Base-by-base conservation (phyloP, 2,888 invertebrate genomes). In the Galeruca laticollis region DNA sequence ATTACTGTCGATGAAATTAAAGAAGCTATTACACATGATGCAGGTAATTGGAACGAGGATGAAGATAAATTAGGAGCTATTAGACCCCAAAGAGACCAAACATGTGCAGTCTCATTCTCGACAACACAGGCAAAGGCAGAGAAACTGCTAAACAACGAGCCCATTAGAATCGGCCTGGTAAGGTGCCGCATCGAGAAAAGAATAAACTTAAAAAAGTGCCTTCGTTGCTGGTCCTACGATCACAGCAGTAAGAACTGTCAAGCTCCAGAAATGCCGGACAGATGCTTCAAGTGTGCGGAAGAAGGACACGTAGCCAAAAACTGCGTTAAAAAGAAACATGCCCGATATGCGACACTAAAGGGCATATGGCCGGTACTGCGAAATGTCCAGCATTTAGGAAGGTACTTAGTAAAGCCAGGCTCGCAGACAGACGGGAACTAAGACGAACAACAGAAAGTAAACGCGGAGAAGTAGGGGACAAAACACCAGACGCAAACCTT, bases 231-330 rank as follows among this genome's bases (percentile, higher is more conserved):
- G 20, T 4, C 9, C n/a, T 33, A n/a, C 10, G 59, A 33, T 6
- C 59, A 59, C 18, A 18, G 4, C 18, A 59, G 9, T 59, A 40
- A 11, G 37, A 37, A 40, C 37, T n/a, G n/a, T n/a, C n/a, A n/a
- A n/a, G n/a, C n/a, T n/a, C n/a, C n/a, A n/a, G n/a, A n/a, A n/a
- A n/a, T 37, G 0, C 20, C 9, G 4, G 62, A 49, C 33, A 62
- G 62, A 33, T 66, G 60, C 37, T 21, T 60, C 11, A 66, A 21
- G n/a, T 66, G 60, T 15, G 33, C 52, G 0, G 51, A 51, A 18
- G 15, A 51, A 35, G 66, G 66, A 15, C 66, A 66, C n/a, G 31
- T 33, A 15, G 66, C n/a, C 3, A 49, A 47, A 21, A 60, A 56
- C 1, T 66, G 66, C 13, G 21, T 2, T 13, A 26, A 5, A 26